phyloP scores from a whole-genome alignment of 2,888 invertebrate genomes.

The Agrenia bidenticulata region DNA sequence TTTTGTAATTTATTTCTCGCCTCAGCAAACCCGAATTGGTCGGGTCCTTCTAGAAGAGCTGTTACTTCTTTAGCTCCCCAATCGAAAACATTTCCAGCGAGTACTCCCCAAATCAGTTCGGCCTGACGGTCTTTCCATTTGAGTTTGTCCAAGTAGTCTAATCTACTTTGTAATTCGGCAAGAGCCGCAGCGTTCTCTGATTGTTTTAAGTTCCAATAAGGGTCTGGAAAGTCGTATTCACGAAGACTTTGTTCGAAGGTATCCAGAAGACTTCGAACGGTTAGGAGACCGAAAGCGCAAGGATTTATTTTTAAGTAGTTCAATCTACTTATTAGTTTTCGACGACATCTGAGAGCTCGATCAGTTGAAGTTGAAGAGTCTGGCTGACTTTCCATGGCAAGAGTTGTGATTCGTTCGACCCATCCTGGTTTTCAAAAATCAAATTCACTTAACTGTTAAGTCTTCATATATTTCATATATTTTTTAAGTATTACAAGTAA shows the following conservation, averaged over 20 bases:
- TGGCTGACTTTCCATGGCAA: slow-evolving; percentile 77
- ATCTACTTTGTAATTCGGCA: slow-evolving; percentile 66
- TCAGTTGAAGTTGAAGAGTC: slow-evolving; percentile 73
- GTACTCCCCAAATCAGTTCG: slow-evolving; percentile 62
- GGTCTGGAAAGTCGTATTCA: slow-evolving; percentile 89
- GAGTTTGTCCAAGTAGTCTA: slow-evolving; percentile 71
- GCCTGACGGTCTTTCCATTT: slow-evolving; percentile 58
- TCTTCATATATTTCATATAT: background rate
- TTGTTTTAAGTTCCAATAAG: slow-evolving; percentile 71
- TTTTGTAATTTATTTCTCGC: slow-evolving; percentile 78
- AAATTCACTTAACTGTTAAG: background rate
- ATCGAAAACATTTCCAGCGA: slow-evolving; percentile 92
- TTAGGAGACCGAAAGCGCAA: slow-evolving; percentile 78
- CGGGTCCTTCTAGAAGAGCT: slow-evolving; percentile 70
- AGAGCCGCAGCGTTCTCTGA: slow-evolving; percentile 82
- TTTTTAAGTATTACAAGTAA: background rate
- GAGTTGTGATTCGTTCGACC: slow-evolving; percentile 78
- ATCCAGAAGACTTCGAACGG: slow-evolving; percentile 85
- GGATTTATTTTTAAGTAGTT: slow-evolving; percentile 75
- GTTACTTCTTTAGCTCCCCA: slow-evolving; percentile 84
- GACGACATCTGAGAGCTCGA: slow-evolving; percentile 77
- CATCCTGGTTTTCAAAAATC: slow-evolving; percentile 61
- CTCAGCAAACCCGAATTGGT: slow-evolving; percentile 74
- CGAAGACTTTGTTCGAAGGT: slow-evolving; percentile 88
- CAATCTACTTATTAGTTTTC: slow-evolving; percentile 77